A percentile compares a stretch with the other conserved stretches of the same genome.
Conservation (phyloP, 64 coral and sea anemone genomes). For the Actinia equina region DNA sequence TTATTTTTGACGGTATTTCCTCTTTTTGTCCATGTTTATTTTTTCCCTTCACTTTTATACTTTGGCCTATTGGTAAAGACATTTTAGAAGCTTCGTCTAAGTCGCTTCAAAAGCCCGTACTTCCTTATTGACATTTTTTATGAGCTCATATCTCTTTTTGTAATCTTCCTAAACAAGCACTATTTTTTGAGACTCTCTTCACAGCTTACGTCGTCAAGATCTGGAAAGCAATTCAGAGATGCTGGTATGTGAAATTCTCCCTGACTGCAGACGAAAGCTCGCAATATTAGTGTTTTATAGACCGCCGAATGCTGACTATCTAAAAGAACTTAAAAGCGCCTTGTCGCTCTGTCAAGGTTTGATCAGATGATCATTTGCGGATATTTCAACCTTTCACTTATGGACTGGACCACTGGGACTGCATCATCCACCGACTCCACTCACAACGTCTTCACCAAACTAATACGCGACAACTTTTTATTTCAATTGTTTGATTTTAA, state of each 20-base stretch:
- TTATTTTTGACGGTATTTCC: no score
- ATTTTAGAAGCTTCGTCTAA: no score
- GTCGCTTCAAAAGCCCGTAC: no score
- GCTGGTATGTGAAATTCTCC: not conserved
- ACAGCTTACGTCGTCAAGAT: not conserved
- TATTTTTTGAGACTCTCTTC: slow-evolving; percentile 12
- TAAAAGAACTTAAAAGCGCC: not conserved
- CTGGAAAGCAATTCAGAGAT: not conserved
- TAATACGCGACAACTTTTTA: slow-evolving; percentile 38
- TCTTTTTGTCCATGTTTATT: no score
- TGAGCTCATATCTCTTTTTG: no score
- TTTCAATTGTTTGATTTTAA: slow-evolving; percentile 59
- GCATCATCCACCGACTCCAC: slow-evolving; percentile 26
- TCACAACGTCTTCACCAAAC: slow-evolving; percentile 43
- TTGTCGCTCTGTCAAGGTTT: slow-evolving; percentile 20
- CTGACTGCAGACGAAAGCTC: not conserved
- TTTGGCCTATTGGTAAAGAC: no score
- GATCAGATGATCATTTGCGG: slow-evolving; percentile 24
- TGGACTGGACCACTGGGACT: slow-evolving; percentile 36
- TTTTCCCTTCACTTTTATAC: no score
- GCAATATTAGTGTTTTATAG: not conserved
- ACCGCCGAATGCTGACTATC: not conserved
- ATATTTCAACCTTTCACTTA: slow-evolving; percentile 27
- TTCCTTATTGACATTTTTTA: no score
- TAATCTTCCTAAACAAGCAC: no score